phyloP scores from a whole-genome alignment of 2,888 invertebrate species.

The Adineta ricciae region DNA sequence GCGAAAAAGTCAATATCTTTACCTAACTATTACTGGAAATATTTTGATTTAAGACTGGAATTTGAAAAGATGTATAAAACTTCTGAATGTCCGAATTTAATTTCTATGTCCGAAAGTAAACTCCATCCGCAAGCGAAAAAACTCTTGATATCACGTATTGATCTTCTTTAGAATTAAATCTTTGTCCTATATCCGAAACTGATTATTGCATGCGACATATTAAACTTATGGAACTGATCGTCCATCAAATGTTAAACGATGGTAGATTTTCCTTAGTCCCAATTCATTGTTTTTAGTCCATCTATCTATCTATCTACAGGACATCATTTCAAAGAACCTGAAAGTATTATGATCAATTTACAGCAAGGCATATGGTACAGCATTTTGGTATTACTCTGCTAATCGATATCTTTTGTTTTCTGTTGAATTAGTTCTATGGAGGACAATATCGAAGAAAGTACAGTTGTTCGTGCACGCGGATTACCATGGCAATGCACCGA shows the following conservation, averaged over 20 bases:
- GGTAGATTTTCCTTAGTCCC: too few species aligned
- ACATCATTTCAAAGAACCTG: conserved; percentile 63
- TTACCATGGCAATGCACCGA: conserved; percentile 99
- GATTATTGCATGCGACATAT: conserved; percentile 21
- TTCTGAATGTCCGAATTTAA: conserved; percentile 21
- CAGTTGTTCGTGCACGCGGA: conserved; percentile 74
- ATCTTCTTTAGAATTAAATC: not conserved
- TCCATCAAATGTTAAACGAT: conserved; percentile 22
- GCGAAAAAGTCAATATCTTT: conserved; percentile 66
- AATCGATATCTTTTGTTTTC: not conserved
- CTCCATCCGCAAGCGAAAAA: too few species aligned
- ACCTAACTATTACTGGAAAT: conserved; percentile 73
- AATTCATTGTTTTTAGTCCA: too few species aligned
- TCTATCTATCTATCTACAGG: conserved; percentile 56
- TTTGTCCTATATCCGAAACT: not conserved
- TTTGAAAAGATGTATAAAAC: conserved; percentile 55
- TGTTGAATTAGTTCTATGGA: conserved; percentile 71
- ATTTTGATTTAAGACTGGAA: conserved; percentile 88
- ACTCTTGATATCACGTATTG: too few species aligned
- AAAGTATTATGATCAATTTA: conserved; percentile 55
- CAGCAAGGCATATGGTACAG: conserved; percentile 97
- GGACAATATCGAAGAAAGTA: conserved; percentile 62
- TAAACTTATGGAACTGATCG: conserved; percentile 12
- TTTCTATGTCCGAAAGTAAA: not conserved
- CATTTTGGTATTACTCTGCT: too few species aligned